A percentile compares a stretch with the other conserved stretches of the same genome.
Evolutionary conservation across 2,888 invertebrate genomes (phyloP).

Genomic region (Eupithecia abbreviata): DNA sequence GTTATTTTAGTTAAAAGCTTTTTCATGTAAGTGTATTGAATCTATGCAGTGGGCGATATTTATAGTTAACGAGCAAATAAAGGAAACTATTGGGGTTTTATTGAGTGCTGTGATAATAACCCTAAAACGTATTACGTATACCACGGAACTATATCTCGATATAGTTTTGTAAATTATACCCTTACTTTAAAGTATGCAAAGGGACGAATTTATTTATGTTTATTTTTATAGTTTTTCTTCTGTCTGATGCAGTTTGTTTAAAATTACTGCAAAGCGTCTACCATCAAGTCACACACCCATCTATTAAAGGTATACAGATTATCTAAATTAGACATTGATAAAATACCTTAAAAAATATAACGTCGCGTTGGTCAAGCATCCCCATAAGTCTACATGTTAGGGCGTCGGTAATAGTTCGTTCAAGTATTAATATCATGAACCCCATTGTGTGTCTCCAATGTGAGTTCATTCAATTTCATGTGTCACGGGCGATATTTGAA

Average conservation of each 20-base stretch:
- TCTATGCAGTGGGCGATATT: conserved; percentile 39
- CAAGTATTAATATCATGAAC: conserved; percentile 21
- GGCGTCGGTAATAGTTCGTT: not conserved
- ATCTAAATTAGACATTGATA: not conserved
- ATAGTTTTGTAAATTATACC: not conserved
- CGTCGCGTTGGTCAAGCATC: not conserved
- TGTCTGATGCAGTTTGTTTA: not conserved
- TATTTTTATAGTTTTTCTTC: not conserved
- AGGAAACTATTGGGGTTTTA: conserved; percentile 23
- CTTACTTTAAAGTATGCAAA: not conserved
- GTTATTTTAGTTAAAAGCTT: conserved; percentile 59
- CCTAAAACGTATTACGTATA: not conserved
- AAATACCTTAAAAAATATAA: not conserved
- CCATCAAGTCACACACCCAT: too few relatives aligned
- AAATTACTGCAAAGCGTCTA: not conserved
- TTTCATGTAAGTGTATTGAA: conserved; percentile 52
- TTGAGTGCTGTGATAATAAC: not conserved
- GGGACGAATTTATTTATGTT: not conserved
- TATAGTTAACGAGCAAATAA: conserved; percentile 41
- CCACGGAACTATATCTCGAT: too few relatives aligned
- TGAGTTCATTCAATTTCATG: conserved; percentile 69
- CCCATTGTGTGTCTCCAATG: conserved; percentile 56
- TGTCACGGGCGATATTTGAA: conserved; percentile 71
- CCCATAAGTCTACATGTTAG: not conserved
- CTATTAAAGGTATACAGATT: too few relatives aligned